These are phyloP conservation scores for Hyperoplus lanceolatus DNA, from an alignment of 2,797 vertebrate species.

Conservation along the genomic window DNA sequence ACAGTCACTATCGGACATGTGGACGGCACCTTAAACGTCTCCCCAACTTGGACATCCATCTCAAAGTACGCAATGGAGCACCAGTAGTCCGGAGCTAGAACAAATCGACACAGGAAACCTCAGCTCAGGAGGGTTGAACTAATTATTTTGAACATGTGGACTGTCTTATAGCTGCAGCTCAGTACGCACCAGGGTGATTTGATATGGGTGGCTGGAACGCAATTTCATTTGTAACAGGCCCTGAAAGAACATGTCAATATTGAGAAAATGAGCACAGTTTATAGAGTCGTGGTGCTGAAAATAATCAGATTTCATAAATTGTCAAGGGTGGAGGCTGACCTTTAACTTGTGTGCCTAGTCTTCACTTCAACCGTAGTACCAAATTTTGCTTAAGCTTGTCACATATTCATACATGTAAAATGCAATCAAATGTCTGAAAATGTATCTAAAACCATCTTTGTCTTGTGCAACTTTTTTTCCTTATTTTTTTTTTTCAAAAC, in stretches of 20 bases:
- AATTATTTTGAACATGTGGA: neutral
- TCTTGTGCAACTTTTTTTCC: neutral
- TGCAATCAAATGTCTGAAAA: neutral
- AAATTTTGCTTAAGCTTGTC: neutral
- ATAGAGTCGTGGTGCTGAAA: neutral
- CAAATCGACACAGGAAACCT: slow-evolving; percentile 1
- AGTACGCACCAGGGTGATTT: slow-evolving; percentile 93
- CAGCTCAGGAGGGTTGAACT: neutral
- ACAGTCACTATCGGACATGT: slow-evolving; percentile 96
- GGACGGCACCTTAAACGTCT: slow-evolving; percentile 97
- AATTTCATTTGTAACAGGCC: slow-evolving; percentile 96
- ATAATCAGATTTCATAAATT: neutral
- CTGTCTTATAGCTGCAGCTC: neutral
- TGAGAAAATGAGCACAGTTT: neutral
- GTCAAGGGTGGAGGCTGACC: neutral
- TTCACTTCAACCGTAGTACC: neutral
- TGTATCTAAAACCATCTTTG: neutral
- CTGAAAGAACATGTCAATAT: slow-evolving; percentile 75
- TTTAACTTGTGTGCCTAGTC: neutral
- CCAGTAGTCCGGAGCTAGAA: slow-evolving; percentile 96
- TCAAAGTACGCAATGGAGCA: slow-evolving; percentile 99
- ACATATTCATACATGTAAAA: neutral
- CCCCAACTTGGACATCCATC: slow-evolving; percentile 99
- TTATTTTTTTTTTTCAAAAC: slow-evolving; percentile 16
- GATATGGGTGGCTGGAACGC: slow-evolving; percentile 98